Conservation (phyloP, 2,113 vertebrate genomes). For the Oxyruncus cristatus region DNA sequence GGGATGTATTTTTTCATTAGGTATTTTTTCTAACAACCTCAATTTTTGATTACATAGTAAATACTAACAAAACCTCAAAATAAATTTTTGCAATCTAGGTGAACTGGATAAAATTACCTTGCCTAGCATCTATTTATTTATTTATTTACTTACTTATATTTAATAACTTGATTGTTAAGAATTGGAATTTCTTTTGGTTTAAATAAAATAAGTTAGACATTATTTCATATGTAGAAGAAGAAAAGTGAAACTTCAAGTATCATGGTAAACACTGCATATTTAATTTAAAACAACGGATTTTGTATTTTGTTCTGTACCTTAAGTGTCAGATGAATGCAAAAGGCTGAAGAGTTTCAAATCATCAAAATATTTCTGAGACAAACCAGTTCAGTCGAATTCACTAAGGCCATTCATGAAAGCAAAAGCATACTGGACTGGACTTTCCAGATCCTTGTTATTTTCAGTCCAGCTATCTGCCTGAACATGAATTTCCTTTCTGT, state of each 20-base stretch:
- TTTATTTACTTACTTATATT: neutral
- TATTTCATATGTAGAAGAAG: neutral
- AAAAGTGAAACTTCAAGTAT: neutral
- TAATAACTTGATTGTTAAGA: neutral
- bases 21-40: neutral
- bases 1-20: neutral
- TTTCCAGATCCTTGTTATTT: neutral
- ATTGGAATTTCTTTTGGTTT: neutral
- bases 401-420: neutral
- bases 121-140: neutral
- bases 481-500: neutral
- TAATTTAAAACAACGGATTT: neutral
- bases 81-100: neutral
- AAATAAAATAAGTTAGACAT: neutral
- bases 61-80: neutral
- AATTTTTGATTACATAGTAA: neutral
- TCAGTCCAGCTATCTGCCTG: neutral
- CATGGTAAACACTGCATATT: neutral
- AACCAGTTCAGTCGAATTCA: neutral
- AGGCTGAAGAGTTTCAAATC: neutral
- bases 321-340: neutral
- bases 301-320: neutral
- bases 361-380: neutral
- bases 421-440: neutral
- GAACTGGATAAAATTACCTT: neutral